Evolutionary conservation across 2,797 vertebrate genomes (phyloP), one percentile per base, ranked within the genome.

Genomic region (Sebastes iracundus): DNA sequence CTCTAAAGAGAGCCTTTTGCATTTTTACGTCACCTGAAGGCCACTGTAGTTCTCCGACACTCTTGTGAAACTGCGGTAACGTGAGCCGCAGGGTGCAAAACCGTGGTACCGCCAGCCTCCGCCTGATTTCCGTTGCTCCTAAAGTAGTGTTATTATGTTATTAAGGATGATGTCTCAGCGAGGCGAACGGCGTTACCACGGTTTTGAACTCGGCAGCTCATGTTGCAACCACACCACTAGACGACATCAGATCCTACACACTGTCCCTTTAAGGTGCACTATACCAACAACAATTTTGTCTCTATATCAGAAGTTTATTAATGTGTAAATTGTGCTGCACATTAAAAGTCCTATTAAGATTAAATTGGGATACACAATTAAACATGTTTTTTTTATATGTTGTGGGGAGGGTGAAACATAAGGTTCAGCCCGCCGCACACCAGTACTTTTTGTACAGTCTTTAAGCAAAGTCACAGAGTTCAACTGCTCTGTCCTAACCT

Each of bases 401-500:
- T 3, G 1, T 25, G 4, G 1, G 25, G n/a, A 56, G 11, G 52
- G 18, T 55, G 25, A 56, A n/a, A 42, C 20, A 42, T 12, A 32
- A 23, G 11, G 16, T 58, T 18, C 13, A 23, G 25, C 6, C 2
- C 12, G 4, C 23, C 38, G 72, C 32, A 46, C 46, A 61, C 32
- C 18, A 71, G 52, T 63, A 5, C 7, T 27, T 27, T 63, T 18
- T 25, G 18, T 5, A 1, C 62, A 46, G 25, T 68, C 33, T 27
- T 16, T 71, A 5, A 56, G 7, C 25, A 59, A 67, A 68, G 53
- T 28, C 42, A 35, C 28, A 59, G 33, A 67, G 28, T 62, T 77
- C 28, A 61, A 28, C 56, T 53, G 25, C 18, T 35, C 5, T 4
- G 1, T 33, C 23, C 25, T n/a, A 8, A 1, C 38, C 20, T 68